These are phyloP conservation scores for Azorinus chamasolen DNA, from an alignment of 2,888 invertebrate genomes.

Conservation along the genomic window DNA sequence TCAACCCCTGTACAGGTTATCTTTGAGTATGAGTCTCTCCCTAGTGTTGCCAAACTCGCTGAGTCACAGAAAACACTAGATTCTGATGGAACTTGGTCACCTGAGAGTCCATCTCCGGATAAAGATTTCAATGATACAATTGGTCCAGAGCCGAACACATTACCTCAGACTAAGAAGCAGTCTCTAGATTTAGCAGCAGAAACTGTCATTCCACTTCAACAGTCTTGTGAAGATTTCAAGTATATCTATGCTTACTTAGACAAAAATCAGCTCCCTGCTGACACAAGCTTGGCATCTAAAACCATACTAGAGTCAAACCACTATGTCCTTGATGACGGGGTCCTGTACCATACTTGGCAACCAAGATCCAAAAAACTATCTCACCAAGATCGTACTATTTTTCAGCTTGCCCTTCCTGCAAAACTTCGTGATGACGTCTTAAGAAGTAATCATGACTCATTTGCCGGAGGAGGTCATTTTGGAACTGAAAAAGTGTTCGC, in stretches of 20 bases:
- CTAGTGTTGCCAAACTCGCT: too few species aligned
- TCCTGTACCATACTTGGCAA: conserved; percentile 22
- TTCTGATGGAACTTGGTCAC: too few species aligned
- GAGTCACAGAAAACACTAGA: too few species aligned
- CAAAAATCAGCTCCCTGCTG: conserved; percentile 5
- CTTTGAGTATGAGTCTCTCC: too few species aligned
- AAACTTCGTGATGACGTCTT: conserved; percentile 12
- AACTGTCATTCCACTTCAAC: too few species aligned
- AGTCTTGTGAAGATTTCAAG: conserved; percentile 17
- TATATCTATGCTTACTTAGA: conserved; percentile 4
- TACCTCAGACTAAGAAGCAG: background rate
- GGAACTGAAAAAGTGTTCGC: conserved; percentile 17
- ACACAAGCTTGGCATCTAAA: conserved; percentile 9
- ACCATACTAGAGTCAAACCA: conserved; percentile 12
- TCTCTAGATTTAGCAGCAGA: background rate
- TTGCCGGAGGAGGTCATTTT: conserved; percentile 27
- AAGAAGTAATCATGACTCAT: conserved; percentile 29
- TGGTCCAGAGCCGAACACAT: background rate
- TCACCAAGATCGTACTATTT: background rate
- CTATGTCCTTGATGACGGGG: conserved; percentile 9
- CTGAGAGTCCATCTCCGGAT: background rate
- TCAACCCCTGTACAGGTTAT: too few species aligned
- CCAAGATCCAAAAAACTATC: conserved; percentile 12
- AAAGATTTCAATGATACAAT: background rate
- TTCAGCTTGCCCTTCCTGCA: conserved; percentile 26